Evolutionary conservation across 2,888 invertebrate species (phyloP), one percentile per base, ranked within the genome.

Genomic region (Rhingia campestris): DNA sequence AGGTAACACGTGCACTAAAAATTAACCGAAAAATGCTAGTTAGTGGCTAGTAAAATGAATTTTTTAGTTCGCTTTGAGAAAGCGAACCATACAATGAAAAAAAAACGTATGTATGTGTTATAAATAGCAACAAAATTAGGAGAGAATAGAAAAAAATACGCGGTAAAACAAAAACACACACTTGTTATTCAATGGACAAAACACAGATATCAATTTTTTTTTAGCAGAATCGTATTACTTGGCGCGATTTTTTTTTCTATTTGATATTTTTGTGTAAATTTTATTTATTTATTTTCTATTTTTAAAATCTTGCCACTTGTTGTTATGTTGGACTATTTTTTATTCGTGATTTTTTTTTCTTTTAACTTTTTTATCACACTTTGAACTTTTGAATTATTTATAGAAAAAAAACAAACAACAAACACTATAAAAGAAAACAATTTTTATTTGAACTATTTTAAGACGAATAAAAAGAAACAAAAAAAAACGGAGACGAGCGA

Each of bases 351-450:
- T 41, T 58, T 10, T 30, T 37, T 30, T 14, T 47, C 32, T 49
- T 22, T 10, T 37, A 14, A 58, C 22, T 22, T 22, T 22, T 59
- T 72, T 73, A 73, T 72, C 73, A 66, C 51, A 66, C 56, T 51
- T 66, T 58, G 9, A 75, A 47, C 54, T 74, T 12, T 35, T 58
- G 9, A 35, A 51, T 66, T 75, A 75, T 75, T 75, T 75, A 67
- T 74, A 80, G 63, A 51, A 14, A 10, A 37, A 6, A 37, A 2
- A 22, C 2, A 22, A 2, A 22, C 1, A 22, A 22, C 22, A 22
- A 22, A 22, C 22, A 22, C 22, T 22, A 22, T 22, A 22, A 58
- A 45, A 53, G 37, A 33, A 32, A 58, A 6, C 10, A 35, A 47
- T 41, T 56, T 37, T 30, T 22, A 56, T 58, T 51, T 45, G n/a